phyloP scores from a whole-genome alignment of 2,113 vertebrate species.

The Myotis brandtii region DNA sequence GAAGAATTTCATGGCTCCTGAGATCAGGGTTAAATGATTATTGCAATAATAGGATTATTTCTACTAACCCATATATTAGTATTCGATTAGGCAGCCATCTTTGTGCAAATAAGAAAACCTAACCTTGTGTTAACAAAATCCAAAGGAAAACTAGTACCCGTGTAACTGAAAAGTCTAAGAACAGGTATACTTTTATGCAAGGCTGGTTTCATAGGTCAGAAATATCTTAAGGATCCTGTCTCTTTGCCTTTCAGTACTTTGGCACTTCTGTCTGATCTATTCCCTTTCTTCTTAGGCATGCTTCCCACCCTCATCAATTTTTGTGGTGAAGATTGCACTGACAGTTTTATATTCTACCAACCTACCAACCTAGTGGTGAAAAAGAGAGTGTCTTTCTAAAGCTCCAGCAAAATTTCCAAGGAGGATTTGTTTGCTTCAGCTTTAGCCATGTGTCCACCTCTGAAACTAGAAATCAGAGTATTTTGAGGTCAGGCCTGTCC shows the following conservation, averaged over 20 bases:
- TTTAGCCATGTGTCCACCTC: neutral
- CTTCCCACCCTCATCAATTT: neutral
- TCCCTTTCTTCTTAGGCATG: neutral
- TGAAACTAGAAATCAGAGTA: neutral
- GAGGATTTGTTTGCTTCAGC: neutral
- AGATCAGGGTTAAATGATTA: neutral
- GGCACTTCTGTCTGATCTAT: neutral
- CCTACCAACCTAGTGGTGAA: neutral
- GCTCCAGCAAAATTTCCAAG: neutral
- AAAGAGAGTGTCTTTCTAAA: neutral
- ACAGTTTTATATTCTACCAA: neutral
- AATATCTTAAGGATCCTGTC: neutral
- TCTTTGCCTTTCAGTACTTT: neutral
- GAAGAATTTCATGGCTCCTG: neutral
- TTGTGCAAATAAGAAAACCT: neutral
- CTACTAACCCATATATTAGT: neutral
- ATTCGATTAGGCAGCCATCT: neutral
- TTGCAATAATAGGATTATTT: neutral
- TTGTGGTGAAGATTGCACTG: neutral
- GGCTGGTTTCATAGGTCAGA: neutral
- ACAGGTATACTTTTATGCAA: neutral
- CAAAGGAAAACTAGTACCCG: neutral
- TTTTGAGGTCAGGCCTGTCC: neutral
- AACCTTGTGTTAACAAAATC: neutral
- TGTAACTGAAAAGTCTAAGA: neutral